A percentile compares a stretch with the other conserved stretches of the same genome.
Conservation (phyloP, 2,888 invertebrate species). For the Noctua comes region DNA sequence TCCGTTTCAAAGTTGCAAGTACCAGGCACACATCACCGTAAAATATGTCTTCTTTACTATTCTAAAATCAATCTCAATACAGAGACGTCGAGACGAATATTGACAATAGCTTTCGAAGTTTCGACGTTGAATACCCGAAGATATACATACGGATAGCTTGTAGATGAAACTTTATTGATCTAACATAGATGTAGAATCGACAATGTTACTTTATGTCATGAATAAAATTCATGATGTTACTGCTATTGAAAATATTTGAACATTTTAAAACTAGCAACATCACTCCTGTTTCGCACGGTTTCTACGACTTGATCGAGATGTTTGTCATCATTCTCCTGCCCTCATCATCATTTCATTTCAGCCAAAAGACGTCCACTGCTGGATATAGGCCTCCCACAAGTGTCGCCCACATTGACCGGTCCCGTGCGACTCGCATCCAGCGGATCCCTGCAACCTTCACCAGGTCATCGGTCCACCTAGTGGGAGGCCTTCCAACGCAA, state of each 20-base stretch:
- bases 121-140: background rate
- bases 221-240: background rate
- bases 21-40: conserved; percentile 19
- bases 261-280: background rate
- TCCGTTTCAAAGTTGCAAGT: background rate
- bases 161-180: conserved; percentile 33
- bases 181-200: background rate
- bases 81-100: conserved; percentile 23
- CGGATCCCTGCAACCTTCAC: no score
- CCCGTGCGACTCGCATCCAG: no score
- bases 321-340: no score
- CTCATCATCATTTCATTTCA: no score
- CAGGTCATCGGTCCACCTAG: no score
- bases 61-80: conserved; percentile 45
- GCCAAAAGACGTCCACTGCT: no score
- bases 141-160: background rate
- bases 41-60: conserved; percentile 25
- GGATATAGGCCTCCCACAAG: no score
- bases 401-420: no score
- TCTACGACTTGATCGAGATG: no score
- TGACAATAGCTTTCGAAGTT: conserved; percentile 16
- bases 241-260: conserved; percentile 1
- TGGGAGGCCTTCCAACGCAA: no score
- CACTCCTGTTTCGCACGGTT: background rate
- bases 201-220: background rate